A percentile compares a stretch with the other conserved stretches of the same genome.
Conservation (phyloP, 2,113 vertebrate species). For the Ibidorhyncha struthersii region DNA sequence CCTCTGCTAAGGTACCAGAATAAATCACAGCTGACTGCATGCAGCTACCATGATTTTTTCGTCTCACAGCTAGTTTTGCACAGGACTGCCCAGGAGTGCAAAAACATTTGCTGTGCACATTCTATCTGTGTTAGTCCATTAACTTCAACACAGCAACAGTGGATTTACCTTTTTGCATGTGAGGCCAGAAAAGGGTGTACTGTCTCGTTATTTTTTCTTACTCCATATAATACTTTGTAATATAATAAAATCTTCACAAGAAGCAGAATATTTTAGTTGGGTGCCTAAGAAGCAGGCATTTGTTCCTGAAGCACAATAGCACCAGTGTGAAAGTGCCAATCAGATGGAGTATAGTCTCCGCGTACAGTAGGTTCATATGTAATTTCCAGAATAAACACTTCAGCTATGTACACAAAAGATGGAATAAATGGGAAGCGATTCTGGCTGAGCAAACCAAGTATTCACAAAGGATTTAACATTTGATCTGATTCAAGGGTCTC, state of each 20-base stretch:
- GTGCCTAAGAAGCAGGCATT: slow-evolving; percentile 36
- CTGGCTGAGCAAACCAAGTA: slow-evolving; percentile 38
- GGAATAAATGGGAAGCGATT: slow-evolving; percentile 59
- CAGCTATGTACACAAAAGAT: slow-evolving; percentile 44
- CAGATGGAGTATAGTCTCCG: slow-evolving; percentile 14
- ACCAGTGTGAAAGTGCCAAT: slow-evolving; percentile 53
- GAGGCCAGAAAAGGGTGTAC: not conserved
- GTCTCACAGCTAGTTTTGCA: not conserved
- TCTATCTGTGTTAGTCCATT: not conserved
- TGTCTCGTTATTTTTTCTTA: not conserved
- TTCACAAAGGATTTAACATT: slow-evolving; percentile 36
- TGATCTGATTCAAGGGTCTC: slow-evolving; percentile 56
- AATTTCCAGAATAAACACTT: slow-evolving; percentile 67
- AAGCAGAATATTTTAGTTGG: slow-evolving; percentile 46
- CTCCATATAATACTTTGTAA: slow-evolving; percentile 1
- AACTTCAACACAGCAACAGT: not conserved
- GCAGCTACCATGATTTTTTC: not conserved
- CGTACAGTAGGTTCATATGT: slow-evolving; percentile 28
- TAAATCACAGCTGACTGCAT: not conserved
- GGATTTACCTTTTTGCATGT: not conserved
- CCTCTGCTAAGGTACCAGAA: not conserved
- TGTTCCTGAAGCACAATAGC: slow-evolving; percentile 48
- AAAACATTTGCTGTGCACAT: not conserved
- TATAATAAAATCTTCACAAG: slow-evolving; percentile 39
- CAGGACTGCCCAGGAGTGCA: not conserved